These are phyloP conservation scores for Orchestia grillus DNA, from an alignment of 1,140 invertebrate species.

Conservation along the genomic window DNA sequence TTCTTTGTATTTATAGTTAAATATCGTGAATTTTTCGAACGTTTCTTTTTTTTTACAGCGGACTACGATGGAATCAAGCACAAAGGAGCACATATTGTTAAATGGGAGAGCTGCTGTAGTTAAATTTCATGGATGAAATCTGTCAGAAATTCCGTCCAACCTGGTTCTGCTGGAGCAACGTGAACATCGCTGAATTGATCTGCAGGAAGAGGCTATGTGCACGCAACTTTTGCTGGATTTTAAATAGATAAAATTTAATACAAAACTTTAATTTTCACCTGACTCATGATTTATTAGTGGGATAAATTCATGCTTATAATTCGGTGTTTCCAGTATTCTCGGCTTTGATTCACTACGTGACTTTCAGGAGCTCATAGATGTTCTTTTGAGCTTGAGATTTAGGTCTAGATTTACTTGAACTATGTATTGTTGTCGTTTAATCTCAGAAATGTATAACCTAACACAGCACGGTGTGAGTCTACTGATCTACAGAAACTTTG, in stretches of 20 bases:
- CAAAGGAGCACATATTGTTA: constrained; percentile 43
- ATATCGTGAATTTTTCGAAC: not conserved
- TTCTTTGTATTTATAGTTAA: not conserved
- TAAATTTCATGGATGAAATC: not conserved
- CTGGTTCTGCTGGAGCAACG: not conserved
- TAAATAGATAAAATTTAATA: not conserved
- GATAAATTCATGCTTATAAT: not conserved
- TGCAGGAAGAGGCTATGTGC: not conserved
- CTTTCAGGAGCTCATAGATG: not conserved
- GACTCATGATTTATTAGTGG: not conserved
- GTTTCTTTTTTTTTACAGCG: constrained; percentile 44
- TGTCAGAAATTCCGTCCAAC: not conserved
- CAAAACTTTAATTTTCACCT: not conserved
- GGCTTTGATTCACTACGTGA: not conserved
- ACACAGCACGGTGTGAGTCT: not conserved
- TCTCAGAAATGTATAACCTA: not conserved
- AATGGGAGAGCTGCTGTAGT: constrained; percentile 61
- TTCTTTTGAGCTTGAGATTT: not conserved
- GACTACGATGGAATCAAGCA: constrained; percentile 59
- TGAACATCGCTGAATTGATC: not conserved
- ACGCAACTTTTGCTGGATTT: not conserved
- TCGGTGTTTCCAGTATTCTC: not conserved
- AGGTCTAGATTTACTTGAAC: not conserved
- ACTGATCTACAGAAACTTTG: not conserved
- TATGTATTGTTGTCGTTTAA: not conserved